Evolutionary conservation across 2,797 vertebrate genomes (phyloP).

Genomic region (Eulemur coronatus): DNA sequence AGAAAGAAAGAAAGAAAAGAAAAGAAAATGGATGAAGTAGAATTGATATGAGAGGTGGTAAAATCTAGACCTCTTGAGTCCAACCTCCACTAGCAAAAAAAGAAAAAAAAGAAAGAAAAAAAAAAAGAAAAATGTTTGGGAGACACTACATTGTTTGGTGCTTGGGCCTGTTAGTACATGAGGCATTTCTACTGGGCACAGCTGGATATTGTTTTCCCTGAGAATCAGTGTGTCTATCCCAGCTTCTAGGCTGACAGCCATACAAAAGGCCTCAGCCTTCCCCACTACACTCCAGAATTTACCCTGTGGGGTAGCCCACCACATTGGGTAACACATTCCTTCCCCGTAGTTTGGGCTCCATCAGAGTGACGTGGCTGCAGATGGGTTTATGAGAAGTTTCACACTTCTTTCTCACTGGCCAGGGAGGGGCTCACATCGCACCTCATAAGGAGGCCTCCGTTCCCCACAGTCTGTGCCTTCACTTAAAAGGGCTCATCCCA

Average conservation of each 20-base stretch:
- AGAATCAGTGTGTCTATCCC: neutral
- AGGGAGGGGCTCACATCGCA: neutral
- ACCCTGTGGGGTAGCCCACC: no score
- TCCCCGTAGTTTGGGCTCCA: neutral
- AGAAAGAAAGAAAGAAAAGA: neutral
- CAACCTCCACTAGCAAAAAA: neutral
- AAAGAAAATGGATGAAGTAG: neutral
- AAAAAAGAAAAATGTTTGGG: neutral
- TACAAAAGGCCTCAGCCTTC: neutral
- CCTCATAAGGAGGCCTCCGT: neutral
- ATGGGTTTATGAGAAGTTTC: neutral
- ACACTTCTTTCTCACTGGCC: neutral
- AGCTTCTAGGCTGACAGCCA: neutral
- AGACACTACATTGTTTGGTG: neutral
- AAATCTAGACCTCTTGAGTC: neutral
- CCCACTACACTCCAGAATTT: neutral
- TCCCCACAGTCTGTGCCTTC: rapidly evolving
- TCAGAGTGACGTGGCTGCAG: neutral
- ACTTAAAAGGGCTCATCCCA: neutral
- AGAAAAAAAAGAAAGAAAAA: neutral
- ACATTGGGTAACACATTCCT: neutral
- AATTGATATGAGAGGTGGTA: neutral
- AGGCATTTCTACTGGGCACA: neutral
- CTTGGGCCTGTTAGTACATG: neutral
- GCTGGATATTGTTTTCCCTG: neutral